These are phyloP conservation scores for Tachycineta bicolor DNA, from an alignment of 2,113 vertebrate genomes.

Conservation along the genomic window DNA sequence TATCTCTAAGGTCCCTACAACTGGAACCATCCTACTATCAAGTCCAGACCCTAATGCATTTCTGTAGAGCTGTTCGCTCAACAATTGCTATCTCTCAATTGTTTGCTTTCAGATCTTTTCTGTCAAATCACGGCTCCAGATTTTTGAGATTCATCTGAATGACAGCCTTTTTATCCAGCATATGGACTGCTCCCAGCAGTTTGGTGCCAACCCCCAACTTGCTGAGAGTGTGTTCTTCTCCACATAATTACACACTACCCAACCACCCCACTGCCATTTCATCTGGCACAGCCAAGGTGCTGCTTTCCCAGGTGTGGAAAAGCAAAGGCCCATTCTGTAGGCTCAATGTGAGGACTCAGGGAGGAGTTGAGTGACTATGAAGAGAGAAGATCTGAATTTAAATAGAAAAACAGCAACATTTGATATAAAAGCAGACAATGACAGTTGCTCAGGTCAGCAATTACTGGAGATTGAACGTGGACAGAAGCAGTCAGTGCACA, in stretches of 20 bases:
- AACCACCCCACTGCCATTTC: neutral
- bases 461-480: neutral
- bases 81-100: rapidly evolving
- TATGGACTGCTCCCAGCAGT: neutral
- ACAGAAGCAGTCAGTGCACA: neutral
- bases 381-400: neutral
- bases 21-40: neutral
- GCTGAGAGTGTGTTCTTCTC: neutral
- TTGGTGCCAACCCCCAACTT: neutral
- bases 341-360: no score
- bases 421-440: neutral
- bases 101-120: neutral
- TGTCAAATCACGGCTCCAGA: neutral
- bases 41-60: neutral
- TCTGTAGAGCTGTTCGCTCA: neutral
- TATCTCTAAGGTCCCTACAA: neutral
- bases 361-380: neutral
- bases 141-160: neutral
- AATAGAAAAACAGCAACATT: neutral
- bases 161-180: neutral
- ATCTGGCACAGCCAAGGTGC: neutral
- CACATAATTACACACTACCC: neutral
- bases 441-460: neutral
- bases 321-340: neutral
- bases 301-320: neutral